Evolutionary conservation across 2,888 invertebrate species (phyloP).

Genomic region (Folsomia manolachei): DNA sequence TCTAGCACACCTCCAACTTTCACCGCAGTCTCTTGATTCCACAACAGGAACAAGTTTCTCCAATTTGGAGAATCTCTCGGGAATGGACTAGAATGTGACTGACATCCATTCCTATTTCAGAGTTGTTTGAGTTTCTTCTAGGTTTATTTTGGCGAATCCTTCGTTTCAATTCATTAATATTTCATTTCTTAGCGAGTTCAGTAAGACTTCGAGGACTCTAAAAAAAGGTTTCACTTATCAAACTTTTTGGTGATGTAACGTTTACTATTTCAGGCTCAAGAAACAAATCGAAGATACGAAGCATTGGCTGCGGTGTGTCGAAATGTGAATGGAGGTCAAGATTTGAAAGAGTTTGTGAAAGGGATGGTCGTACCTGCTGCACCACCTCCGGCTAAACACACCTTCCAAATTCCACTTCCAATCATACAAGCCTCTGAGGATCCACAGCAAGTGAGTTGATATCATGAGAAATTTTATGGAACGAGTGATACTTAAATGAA

Average conservation of each 20-base stretch:
- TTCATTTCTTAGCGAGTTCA: no score
- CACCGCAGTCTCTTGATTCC: no score
- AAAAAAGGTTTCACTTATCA: no score
- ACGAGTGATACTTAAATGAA: no score
- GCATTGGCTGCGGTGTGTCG: constrained; percentile 73
- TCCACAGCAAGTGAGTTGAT: no score
- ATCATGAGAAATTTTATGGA: no score
- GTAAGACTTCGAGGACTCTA: no score
- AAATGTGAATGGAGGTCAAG: constrained; percentile 68
- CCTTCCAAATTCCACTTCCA: constrained; percentile 44
- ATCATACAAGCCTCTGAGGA: constrained; percentile 30
- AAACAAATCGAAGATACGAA: constrained; percentile 80
- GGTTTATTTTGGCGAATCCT: no score
- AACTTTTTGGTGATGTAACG: neutral
- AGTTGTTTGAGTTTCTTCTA: no score
- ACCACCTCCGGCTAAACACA: constrained; percentile 53
- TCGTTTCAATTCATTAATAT: neutral
- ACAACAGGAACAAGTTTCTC: neutral
- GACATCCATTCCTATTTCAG: no score
- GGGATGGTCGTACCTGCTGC: constrained; percentile 61
- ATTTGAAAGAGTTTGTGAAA: constrained; percentile 75
- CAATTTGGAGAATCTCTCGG: neutral
- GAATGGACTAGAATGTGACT: no score
- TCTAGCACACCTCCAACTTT: no score
- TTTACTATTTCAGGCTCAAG: constrained; percentile 64